Evolutionary conservation across 1,140 invertebrate genomes (phyloP).

Genomic region (Eriocheir sinensis): DNA sequence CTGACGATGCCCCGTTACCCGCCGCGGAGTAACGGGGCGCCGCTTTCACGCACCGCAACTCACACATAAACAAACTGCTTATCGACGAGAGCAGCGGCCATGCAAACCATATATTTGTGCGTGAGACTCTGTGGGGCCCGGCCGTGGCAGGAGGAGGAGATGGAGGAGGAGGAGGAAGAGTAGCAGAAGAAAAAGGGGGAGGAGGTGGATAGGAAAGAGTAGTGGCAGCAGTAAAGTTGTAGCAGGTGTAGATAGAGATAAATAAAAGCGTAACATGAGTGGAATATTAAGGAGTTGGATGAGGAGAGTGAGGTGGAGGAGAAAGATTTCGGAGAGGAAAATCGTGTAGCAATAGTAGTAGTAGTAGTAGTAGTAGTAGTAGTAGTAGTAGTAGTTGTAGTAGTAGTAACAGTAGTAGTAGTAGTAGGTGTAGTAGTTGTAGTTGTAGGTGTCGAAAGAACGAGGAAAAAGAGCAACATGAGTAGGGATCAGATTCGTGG

Average conservation of each 20-base stretch:
- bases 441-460: neutral
- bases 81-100: neutral
- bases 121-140: neutral
- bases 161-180: no score
- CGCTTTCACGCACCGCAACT: constrained; percentile 11
- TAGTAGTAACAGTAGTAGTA: neutral
- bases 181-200: no score
- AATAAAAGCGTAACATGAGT: no score
- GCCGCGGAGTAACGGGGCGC: neutral
- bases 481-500: no score
- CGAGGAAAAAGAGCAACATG: neutral
- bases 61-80: constrained; percentile 15
- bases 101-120: neutral
- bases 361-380: neutral
- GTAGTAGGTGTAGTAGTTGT: neutral
- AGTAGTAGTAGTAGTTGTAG: no score
- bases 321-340: no score
- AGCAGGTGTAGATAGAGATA: neutral
- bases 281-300: no score
- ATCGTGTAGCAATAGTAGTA: no score
- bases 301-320: no score
- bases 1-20: neutral
- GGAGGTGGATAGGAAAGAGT: no score
- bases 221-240: neutral
- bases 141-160: neutral